Evolutionary conservation across 1,140 invertebrate species (phyloP), one percentile per base, ranked within the genome.

Genomic region (Globodera rostochiensis): DNA sequence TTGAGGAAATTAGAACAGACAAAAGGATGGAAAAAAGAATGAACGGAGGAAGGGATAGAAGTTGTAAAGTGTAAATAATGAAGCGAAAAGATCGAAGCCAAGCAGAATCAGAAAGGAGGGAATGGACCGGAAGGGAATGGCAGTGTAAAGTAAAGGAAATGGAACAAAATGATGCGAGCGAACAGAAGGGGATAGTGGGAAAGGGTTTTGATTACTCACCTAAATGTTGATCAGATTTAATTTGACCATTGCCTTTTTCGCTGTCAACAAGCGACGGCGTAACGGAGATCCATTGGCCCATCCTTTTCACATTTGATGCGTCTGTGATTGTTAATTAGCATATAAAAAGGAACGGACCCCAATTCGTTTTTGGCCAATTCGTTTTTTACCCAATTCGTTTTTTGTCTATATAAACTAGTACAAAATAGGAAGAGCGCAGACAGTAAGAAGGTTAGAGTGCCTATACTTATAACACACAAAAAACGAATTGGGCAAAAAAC

Each of bases 281-380:
- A 19, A 80, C 79, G 6, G 79, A 80, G 21, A 80, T 80, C 79
- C 79, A 80, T 73, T 80, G 79, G 11, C 79, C 79, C 79, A 80
- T 80, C 5, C 67, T 8, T 70, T 70, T 66, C 60, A 21, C 60
- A 13, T 66, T 66, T 66, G 1, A 21, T 21, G 60, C n/a, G 13
- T 66, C n/a, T 13, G 21, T 66, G 60, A 66, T 15, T 66, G 21
- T 66, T 66, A 66, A 13, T 66, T 66, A 66, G 13, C n/a, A n/a
- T n/a, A n/a, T n/a, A n/a, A n/a, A n/a, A n/a, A n/a, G n/a, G n/a
- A n/a, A n/a, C n/a, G n/a, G n/a, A n/a, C n/a, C n/a, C n/a, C n/a
- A n/a, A n/a, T n/a, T n/a, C n/a, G n/a, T n/a, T n/a, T n/a, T n/a
- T n/a, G n/a, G n/a, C n/a, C n/a, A n/a, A n/a, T n/a, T n/a, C n/a